These are phyloP conservation scores for Amyelois transitella DNA, from an alignment of 1,140 invertebrate genomes.

Conservation along the genomic window DNA sequence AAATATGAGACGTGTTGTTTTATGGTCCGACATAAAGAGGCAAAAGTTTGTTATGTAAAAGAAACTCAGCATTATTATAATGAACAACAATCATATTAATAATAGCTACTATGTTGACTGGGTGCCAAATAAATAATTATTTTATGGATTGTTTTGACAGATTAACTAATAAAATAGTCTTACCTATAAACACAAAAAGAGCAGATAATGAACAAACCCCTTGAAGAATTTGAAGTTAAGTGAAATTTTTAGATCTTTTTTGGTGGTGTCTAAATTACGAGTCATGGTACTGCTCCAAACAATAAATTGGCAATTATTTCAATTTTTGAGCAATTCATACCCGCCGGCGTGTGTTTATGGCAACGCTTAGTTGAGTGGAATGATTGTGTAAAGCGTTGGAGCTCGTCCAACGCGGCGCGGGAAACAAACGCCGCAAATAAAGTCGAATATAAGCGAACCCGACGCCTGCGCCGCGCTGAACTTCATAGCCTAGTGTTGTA, in stretches of 20 bases:
- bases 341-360: conserved; percentile 69
- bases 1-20: conserved; percentile 22
- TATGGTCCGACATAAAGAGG: conserved; percentile 14
- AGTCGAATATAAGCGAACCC: conserved; percentile 62
- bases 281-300: conserved; percentile 8
- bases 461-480: background rate
- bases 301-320: conserved; percentile 64
- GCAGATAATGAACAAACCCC: too few species aligned
- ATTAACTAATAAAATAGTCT: too few species aligned
- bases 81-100: background rate
- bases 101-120: background rate
- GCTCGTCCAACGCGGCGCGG: conserved; percentile 50
- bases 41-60: conserved; percentile 15
- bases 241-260: too few species aligned
- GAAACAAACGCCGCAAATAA: conserved; percentile 67
- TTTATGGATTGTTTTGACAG: too few species aligned
- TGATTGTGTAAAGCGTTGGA: conserved; percentile 73
- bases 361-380: conserved; percentile 72
- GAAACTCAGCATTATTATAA: background rate
- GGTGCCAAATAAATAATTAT: background rate
- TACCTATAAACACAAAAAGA: too few species aligned
- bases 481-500: too few species aligned
- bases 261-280: background rate
- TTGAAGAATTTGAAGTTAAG: too few species aligned
- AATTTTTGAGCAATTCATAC: conserved; percentile 70